Evolutionary conservation across 1,140 invertebrate species (phyloP), one percentile per base, ranked within the genome.

Genomic region (Pseudomyrmex pallidus): DNA sequence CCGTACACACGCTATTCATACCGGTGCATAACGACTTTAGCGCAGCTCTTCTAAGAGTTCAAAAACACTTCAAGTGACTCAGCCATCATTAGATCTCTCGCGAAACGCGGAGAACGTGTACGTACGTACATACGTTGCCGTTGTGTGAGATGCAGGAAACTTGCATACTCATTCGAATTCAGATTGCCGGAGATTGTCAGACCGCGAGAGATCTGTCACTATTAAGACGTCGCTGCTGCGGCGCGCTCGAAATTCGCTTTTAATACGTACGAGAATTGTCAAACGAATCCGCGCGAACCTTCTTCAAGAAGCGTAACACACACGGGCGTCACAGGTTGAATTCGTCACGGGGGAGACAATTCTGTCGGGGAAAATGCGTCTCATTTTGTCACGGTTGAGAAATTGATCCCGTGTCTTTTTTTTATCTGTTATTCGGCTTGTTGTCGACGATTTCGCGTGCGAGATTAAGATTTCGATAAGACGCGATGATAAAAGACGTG

Each of bases 1-100:
- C 76, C 83, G 35, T 84, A 84, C 44, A 59, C 50, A 20, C 44
- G 64, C 57, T 54, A 25, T 8, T 56, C 54, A 10, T 52, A 52
- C 10, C 64, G 54, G 22, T 46, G 25, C 25, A 46, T 62, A 83
- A 83, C 50, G 22, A 72, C n/a, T 48, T 59, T 82, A 61, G 25
- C 8, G 61, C 44, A 25, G 70, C 84, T 66, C 54, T 85, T 85
- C 84, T 83, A 85, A 85, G 80, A 74, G 84, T 85, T 85, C 84
- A 70, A 83, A 67, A 74, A 83, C 46, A 63, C 74, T 68, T 25
- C 63, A 67, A 59, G 67, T 72, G 83, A 84, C 56, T 82, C 77
- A 56, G 72, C 67, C 66, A 59, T 35, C 35, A 35, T 66, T 67
- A 76, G 61, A 83, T 52, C 13, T 52, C 35, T 63, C 56, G 46